Evolutionary conservation across 2,888 invertebrate species (phyloP), one percentile per base, ranked within the genome.

Genomic region (Mythimna vitellina): DNA sequence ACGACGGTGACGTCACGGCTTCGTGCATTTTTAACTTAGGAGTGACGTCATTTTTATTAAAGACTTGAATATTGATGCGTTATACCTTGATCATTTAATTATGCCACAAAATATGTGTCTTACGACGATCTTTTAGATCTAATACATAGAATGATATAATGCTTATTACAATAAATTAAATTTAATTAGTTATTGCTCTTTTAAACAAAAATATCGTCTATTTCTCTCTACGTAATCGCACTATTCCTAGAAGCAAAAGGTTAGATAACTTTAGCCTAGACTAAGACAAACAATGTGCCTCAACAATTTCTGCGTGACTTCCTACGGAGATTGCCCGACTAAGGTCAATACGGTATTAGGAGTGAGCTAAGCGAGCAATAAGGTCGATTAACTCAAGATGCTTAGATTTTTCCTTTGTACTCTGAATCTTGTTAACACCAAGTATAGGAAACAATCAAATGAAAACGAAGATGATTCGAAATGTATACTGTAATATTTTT

Each of bases 241-340:
- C 38, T 1, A n/a, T 60, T 65, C 25, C 17, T 29, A 62, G 57
- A 77, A 58, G n/a, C 60, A 58, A 74, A 74, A 80, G 53, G n/a
- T 46, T 61, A 46, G 60, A 61, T 69, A 74, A 65, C 22, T 58
- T 61, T 8, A 72, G 22, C 42, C 61, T 73, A 65, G 56, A 22
- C 38, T 49, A 35, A 65, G 53, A 73, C 61, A 70, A 73, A 70
- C 61, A 73, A 65, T 71, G 64, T 42, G 54, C 49, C 62, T 73
- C 56, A 65, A 74, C 63, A 73, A 77, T 80, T 76, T 81, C 78
- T 80, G 65, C 77, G 76, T 83, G 80, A 83, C 83, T 85, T 84
- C 82, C 81, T 83, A 76, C 60, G 57, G 67, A 77, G 74, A 80
- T 76, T 80, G 77, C 35, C 63, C 17, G 56, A 65, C 64, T 78